Evolutionary conservation across 1,140 invertebrate species (phyloP), one percentile per base, ranked within the genome.

Genomic region (Heliconius melpomene): DNA sequence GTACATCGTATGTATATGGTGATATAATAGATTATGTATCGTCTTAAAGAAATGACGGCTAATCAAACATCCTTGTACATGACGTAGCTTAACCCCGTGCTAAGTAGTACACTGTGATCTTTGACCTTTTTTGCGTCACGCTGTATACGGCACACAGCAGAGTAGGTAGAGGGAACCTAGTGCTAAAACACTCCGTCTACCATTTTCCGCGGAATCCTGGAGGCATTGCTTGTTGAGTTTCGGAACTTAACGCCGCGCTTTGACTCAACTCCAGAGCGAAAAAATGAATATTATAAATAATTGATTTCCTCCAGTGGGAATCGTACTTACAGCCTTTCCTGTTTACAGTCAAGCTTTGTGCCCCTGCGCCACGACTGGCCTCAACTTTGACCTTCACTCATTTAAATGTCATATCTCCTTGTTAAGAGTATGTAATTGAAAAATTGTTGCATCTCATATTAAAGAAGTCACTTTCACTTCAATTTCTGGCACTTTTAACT

Each of bases 351-450:
- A 46, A 5, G 6, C 40, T 13, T 40, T 13, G 3, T 46, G 6
- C 40, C 0, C 13, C 13, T 46, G 13, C 0, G 40, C 40, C 13
- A 16, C 40, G 40, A 46, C 13, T 46, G 40, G 13, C 40, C 40
- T 46, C 13, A 86, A 81, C 84, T 80, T 70, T 75, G 79, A 85
- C 80, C 85, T 79, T 83, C 74, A 75, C 76, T 78, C 75, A 75
- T 80, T 83, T 72, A 83, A 80, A 84, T 84, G 83, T 82, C 82
- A 85, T 73, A 79, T 72, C 73, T 76, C 52, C 85, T 85, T 76
- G 84, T 83, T 86, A 85, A 79, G 79, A 70, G 77, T 81, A 77
- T 38, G 76, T 86, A 84, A 84, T 82, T 85, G 85, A 84, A 85
- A 86, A 83, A 83, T 82, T 82, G 74, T 83, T 70, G 32, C 29